phyloP scores from a whole-genome alignment of 2,888 invertebrate genomes.

The Lepidocyrtoides sp. region DNA sequence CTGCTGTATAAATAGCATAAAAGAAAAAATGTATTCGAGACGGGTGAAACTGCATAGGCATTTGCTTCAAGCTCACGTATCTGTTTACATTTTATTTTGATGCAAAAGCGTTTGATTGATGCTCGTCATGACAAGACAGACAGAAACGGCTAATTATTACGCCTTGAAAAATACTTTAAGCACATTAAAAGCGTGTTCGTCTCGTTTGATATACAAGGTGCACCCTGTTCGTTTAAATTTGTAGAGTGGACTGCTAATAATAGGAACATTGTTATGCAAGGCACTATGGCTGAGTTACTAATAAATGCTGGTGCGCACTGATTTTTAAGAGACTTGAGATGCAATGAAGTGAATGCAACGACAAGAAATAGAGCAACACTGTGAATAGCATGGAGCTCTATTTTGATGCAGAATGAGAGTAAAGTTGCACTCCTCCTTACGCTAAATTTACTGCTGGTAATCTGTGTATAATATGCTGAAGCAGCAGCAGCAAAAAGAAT shows the following conservation, averaged over 20 bases:
- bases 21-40: background rate
- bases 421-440: background rate
- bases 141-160: constrained; percentile 70
- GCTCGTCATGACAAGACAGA: constrained; percentile 66
- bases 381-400: background rate
- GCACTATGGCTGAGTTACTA: background rate
- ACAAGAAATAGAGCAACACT: constrained; percentile 2
- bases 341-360: background rate
- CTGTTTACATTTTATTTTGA: background rate
- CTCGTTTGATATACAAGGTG: constrained; percentile 21
- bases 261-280: background rate
- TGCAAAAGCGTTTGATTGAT: constrained; percentile 57
- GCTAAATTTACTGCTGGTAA: constrained; percentile 31
- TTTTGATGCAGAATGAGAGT: background rate
- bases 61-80: background rate
- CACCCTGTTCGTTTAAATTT: background rate
- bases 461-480: constrained; percentile 23
- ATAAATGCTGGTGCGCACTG: background rate
- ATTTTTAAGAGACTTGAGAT: background rate
- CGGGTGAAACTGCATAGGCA: background rate
- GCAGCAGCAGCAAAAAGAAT: constrained; percentile 58
- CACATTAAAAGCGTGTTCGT: constrained; percentile 74
- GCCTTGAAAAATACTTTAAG: constrained; percentile 64
- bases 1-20: background rate
- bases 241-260: constrained; percentile 4